Base-by-base conservation (phyloP, 2,888 invertebrate species). In the Agonopterix alstromeriana region DNA sequence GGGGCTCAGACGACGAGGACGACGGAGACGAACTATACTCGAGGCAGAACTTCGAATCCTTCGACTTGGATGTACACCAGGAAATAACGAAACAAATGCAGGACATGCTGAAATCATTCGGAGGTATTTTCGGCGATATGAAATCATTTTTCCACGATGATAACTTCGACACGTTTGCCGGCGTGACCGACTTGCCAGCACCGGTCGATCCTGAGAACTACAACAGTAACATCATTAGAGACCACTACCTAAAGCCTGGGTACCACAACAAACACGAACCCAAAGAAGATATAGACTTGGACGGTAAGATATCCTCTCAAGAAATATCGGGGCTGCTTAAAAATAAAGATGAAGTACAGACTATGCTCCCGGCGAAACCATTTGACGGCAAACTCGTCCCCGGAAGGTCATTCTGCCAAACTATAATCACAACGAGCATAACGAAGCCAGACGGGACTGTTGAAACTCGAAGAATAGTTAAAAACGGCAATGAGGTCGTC, bases 211-310 rank as follows among this genome's bases (percentile, higher is more conserved):
- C 68, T 0, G 77, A 80, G 8, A 60, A 68, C 45, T 68, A 60
- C 47, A 61, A 72, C 40, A 73, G 67, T 49, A 73, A 72, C 48
- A 78, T 58, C 48, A 73, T 88, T 14, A 68, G 87, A 50, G 81
- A 86, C 51, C 82, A 81, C 51, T 88, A 87, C 54, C 59, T 88
- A n/a, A 86, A 87, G 55, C 86, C 87, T 1, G 86, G 84, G 42
- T 84, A 76, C 55, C 78, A 78, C 44, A 56, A 56, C 3, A 67
- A 63, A 48, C 54, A 58, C 40, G 70, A 77, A 14, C 63, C 56
- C 0, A 76, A 72, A 53, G 87, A 86, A 36, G 87, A 87, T 36
- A 58, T 72, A 0, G 83, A 86, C 62, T 69, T 88, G 55, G 87
- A 88, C 57, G 87, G 87, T 8, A 81, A 83, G 65, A 74, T 88